Base-by-base conservation (phyloP, 2,888 invertebrate species). In the Patella depressa region DNA sequence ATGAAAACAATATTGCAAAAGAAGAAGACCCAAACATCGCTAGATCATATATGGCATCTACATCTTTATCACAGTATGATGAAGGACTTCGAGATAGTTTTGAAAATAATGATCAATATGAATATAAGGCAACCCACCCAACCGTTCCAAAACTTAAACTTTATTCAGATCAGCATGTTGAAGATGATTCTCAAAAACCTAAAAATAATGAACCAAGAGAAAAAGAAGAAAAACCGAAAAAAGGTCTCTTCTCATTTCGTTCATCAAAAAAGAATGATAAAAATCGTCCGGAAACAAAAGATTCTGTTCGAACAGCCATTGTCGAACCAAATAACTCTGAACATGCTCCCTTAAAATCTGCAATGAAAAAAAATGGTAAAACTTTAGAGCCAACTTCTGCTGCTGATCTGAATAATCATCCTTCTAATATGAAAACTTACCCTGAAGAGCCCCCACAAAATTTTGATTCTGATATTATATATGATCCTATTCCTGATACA, bases 381-480 rank as follows among this genome's bases (percentile, higher is more conserved):
- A 65, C 65, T 1, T 65, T 65, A 24, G 65, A 65, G 14, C 65
- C 65, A 19, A 24, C 65, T 65, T 65, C 65, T 11, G 19, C 24
- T 14, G 19, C 65, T 65, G 65, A 65, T 65, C 65, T 65, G 19
- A 65, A 65, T 65, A 65, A 65, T 65, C 65, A 65, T 65, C 65
- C 65, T 19, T 65, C 65, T 11, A 65, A 65, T 65, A 19, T 65
- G 14, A 65, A 65, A 65, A 24, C 65, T 24, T 65, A 24, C 24
- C 19, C 65, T 24, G 65, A 24, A 14, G 65, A 65, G 19, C 19
- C 19, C 14, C 24, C 19, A 24, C 19, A 65, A 15, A 24, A 24
- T 4, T 65, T 24, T 65, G 65, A 65, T 65, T 65, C 65, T 65
- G 65, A 65, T 65, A 24, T 65, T 11, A 65, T 65, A 65, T 65